Base-by-base conservation (phyloP, 2,113 vertebrate species). In the Promerops cafer region DNA sequence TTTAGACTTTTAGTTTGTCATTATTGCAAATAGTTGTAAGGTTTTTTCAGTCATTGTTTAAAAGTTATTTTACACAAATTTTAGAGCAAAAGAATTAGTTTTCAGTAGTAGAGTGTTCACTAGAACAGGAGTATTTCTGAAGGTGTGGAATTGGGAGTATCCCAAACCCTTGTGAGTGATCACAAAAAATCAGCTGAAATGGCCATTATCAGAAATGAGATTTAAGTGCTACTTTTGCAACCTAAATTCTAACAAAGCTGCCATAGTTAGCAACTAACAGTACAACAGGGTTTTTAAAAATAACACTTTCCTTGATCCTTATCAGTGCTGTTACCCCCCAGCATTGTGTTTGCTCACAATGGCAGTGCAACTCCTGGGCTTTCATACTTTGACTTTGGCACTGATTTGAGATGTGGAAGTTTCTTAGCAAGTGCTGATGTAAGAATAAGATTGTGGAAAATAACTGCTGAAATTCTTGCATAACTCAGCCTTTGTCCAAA, bases 271-370 rank as follows among this genome's bases (percentile, higher is more conserved):
- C 78, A 82, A n/a, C 86, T 93, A 85, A 49, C 59, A 92, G 87
- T 76, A 71, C 49, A 79, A 42, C 60, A 30, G 47, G 94, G 54
- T 78, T 89, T 93, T 94, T 93, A 69, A 94, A 94, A 93, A 89
- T 65, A 72, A 50, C 70, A 22, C 54, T 85, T 93, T 59, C 81
- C 91, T 61, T 71, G 86, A 93, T 92, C 45, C n/a, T 85, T 84
- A 81, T 93, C 63, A 80, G 42, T 37, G n/a, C 53, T 82, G 66
- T 89, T 83, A 45, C 42, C 37, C 72, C 56, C 63, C 44, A 53
- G 27, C 52, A 78, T 82, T 96, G 80, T 94, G 17, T 87, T 85
- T 63, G 74, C 70, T 94, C 93, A 87, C 70, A 93, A 85, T 83
- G 83, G 87, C 57, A 20, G 30, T 42, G 53, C 56, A 81, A 2